Base-by-base conservation (phyloP, 2,888 invertebrate genomes). In the Leptarthrus brevirostris region DNA sequence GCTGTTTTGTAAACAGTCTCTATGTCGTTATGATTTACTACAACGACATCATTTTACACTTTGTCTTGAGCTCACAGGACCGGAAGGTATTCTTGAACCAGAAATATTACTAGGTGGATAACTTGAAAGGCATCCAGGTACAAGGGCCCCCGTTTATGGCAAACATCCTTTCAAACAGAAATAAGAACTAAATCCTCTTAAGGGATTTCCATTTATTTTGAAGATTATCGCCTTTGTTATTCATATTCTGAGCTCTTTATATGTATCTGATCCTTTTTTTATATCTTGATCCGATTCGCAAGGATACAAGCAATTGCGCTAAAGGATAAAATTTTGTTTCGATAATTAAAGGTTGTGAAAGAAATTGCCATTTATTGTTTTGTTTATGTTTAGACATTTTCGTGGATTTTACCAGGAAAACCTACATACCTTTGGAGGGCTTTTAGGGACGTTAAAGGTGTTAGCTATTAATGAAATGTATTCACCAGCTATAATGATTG, bases 181-280 rank as follows among this genome's bases (percentile, higher is more conserved):
- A 34, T 34, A 20, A 70, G 34, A 53, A 52, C 69, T 70, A 52
- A 70, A 70, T 34, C 70, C 52, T 52, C 69, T 70, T 70, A 70
- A 70, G 52, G 52, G 70, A 70, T 52, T 53, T 53, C 70, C 52
- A 70, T 70, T 70, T 70, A 70, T 70, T 70, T 70, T 24, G 20
- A 52, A 70, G 70, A 70, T 70, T 70, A 70, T 70, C 70, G 70
- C 70, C 22, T 70, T 70, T 70, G 70, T 52, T 70, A 70, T 70
- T 70, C 70, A 70, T 53, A 70, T 53, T 70, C 26, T 14, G 34
- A 52, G 34, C 20, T 36, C 40, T 70, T 53, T 53, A 70, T 53
- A 36, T 53, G 53, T 53, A 34, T 30, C 53, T 70, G 52, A 70
- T 70, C 70, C 70, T 6, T 18, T 20, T 53, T 70, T 53, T 70